A percentile compares a stretch with the other conserved stretches of the same genome.
phyloP scores from a whole-genome alignment of 2,113 vertebrate genomes.

The Uria aalge region DNA sequence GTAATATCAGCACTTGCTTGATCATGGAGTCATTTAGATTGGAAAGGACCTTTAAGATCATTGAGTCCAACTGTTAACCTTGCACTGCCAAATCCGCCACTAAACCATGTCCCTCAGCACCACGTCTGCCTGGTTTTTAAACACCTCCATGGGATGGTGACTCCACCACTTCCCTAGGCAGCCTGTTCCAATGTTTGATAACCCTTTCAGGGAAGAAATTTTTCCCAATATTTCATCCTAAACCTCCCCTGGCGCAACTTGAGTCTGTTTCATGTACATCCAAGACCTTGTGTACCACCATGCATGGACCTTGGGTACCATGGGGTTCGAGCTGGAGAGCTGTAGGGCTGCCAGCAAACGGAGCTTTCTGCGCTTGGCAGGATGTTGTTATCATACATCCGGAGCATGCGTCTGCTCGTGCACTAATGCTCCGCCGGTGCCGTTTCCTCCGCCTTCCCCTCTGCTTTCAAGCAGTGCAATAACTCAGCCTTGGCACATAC shows the following conservation, averaged over 20 bases:
- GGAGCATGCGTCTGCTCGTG: not conserved
- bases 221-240: not conserved
- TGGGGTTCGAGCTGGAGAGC: accelerated
- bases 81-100: not conserved
- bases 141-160: not conserved
- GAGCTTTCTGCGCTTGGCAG: not conserved
- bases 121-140: not conserved
- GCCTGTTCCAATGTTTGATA: not conserved
- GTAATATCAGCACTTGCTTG: accelerated
- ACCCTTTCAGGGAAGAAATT: not conserved
- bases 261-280: not conserved
- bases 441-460: not conserved
- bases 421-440: accelerated
- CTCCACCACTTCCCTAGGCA: not conserved
- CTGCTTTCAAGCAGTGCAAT: not conserved
- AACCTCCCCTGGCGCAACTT: not conserved
- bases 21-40: not conserved
- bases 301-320: accelerated
- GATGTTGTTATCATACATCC: accelerated
- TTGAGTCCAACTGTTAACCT: not conserved
- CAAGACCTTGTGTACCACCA: not conserved
- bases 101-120: not conserved
- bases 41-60: not conserved
- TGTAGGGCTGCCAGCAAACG: not conserved
- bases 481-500: not conserved